Conservation (phyloP, 2,797 vertebrate species). For the Oophaga sylvatica region DNA sequence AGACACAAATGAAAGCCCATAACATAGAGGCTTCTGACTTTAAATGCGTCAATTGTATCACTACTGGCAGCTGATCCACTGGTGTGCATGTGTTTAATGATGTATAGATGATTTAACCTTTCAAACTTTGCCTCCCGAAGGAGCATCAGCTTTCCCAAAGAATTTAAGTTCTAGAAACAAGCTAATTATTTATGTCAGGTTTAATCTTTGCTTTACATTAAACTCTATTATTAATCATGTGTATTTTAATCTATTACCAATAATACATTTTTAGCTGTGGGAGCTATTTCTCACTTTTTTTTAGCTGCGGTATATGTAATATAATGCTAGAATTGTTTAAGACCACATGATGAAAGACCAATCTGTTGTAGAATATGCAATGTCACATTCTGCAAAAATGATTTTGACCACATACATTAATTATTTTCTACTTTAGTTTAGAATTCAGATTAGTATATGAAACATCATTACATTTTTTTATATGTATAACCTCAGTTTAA, state of each 20-base stretch:
- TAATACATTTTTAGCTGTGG: background rate
- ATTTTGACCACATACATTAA: too few species aligned
- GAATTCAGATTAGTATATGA: too few species aligned
- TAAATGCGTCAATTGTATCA: constrained; percentile 65
- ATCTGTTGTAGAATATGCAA: too few species aligned
- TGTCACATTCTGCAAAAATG: too few species aligned
- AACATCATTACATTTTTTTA: too few species aligned
- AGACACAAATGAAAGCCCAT: constrained; percentile 23
- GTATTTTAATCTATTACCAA: constrained; percentile 11
- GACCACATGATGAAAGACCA: too few species aligned
- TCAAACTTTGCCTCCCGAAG: constrained; percentile 65
- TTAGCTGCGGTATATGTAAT: too few species aligned
- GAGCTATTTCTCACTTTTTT: background rate
- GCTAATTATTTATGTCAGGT: constrained; percentile 65
- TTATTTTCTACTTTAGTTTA: too few species aligned
- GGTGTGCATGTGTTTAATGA: constrained; percentile 72
- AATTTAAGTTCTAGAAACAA: constrained; percentile 68
- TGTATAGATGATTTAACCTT: constrained; percentile 73
- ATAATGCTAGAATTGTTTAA: too few species aligned
- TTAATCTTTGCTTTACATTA: constrained; percentile 13
- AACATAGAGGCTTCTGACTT: constrained; percentile 48
- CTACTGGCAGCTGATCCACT: constrained; percentile 72
- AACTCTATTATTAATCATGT: background rate
- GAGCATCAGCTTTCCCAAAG: constrained; percentile 64
- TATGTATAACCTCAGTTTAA: too few species aligned